Conservation (phyloP, 2,797 vertebrate genomes). For the Chaetodon trifasciatus region DNA sequence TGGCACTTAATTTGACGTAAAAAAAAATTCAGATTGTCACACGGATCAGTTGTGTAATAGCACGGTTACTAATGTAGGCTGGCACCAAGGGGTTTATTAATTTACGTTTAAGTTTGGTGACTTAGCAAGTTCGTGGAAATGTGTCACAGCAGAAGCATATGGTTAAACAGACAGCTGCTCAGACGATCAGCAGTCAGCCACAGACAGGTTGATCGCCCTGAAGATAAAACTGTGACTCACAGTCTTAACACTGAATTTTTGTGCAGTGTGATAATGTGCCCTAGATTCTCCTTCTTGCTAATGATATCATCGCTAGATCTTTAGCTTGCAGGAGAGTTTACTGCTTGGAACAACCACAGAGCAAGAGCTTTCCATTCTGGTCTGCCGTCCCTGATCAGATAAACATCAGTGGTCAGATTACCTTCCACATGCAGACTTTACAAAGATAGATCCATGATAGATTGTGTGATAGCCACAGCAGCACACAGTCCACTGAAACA, state of each 20-base stretch:
- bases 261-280: constrained; percentile 55
- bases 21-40: background rate
- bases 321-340: constrained; percentile 10
- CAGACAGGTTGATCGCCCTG: constrained; percentile 27
- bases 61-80: background rate
- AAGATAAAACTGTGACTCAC: constrained; percentile 56
- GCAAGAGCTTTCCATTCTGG: constrained; percentile 26
- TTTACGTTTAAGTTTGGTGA: constrained; percentile 19
- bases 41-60: constrained; percentile 3
- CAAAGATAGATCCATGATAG: constrained; percentile 15
- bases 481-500: constrained; percentile 3
- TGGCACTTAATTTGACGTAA: background rate
- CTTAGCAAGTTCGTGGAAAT: constrained; percentile 25
- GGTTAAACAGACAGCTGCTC: constrained; percentile 21
- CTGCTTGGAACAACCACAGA: background rate
- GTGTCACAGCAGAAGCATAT: constrained; percentile 10
- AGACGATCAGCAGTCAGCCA: background rate
- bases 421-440: constrained; percentile 26
- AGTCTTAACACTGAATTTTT: constrained; percentile 35
- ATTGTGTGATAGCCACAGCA: constrained; percentile 6
- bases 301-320: constrained; percentile 16
- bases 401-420: constrained; percentile 51
- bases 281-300: constrained; percentile 24
- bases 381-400: constrained; percentile 43
- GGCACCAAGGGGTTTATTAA: background rate